A percentile compares a stretch with the other conserved stretches of the same genome.
Conservation (phyloP, 2,113 vertebrate species). For the Ivindomyrus marchei region DNA sequence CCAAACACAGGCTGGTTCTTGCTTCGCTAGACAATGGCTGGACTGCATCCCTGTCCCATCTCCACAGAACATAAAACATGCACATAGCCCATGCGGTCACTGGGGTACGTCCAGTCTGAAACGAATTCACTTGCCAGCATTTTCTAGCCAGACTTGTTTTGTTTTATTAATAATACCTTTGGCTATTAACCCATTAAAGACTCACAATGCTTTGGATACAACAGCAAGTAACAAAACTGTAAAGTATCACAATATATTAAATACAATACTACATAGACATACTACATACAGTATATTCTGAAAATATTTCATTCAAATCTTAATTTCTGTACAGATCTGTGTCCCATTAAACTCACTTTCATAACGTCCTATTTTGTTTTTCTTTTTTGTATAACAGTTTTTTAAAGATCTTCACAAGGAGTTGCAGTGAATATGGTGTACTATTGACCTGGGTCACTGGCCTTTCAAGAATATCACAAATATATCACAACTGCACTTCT, state of each 20-base stretch:
- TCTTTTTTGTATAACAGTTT: background rate
- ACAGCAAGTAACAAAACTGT: background rate
- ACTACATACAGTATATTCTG: background rate
- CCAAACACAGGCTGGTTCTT: background rate
- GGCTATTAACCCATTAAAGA: background rate
- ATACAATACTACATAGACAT: background rate
- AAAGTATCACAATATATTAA: background rate
- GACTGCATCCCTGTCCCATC: background rate
- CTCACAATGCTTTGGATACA: background rate
- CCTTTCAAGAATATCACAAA: background rate
- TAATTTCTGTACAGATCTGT: background rate
- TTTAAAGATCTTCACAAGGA: background rate
- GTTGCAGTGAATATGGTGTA: background rate
- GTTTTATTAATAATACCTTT: background rate
- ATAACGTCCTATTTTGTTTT: background rate
- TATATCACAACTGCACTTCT: background rate
- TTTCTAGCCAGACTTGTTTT: background rate
- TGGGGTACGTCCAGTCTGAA: background rate
- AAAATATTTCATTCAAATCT: background rate
- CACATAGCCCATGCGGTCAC: background rate
- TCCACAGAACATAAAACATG: background rate
- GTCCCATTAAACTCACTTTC: background rate
- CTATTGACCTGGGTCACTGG: background rate
- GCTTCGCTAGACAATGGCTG: background rate
- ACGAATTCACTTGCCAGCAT: background rate